phyloP scores from a whole-genome alignment of 1,140 invertebrate species.

The Drosophila pallidifrons region DNA sequence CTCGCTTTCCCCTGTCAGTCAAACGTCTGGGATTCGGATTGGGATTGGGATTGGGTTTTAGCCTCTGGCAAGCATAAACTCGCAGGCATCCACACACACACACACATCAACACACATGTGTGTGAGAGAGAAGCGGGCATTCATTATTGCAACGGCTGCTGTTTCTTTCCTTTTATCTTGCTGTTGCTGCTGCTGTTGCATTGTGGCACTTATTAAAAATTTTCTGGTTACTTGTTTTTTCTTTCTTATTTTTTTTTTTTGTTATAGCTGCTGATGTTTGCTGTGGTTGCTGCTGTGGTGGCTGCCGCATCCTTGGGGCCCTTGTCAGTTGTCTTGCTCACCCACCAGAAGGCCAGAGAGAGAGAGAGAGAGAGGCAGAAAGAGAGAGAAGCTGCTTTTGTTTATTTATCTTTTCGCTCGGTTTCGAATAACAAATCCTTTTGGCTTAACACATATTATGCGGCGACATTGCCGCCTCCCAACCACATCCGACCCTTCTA shows the following conservation, averaged over 20 bases:
- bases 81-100: slow-evolving; percentile 9
- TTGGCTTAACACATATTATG: slow-evolving; percentile 84
- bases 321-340: slow-evolving; percentile 21
- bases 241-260: slow-evolving; percentile 32
- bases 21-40: slow-evolving; percentile 10
- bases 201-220: slow-evolving; percentile 83
- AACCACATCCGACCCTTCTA: neutral
- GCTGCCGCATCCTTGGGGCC: slow-evolving; percentile 48
- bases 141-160: slow-evolving; percentile 61
- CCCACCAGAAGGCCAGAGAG: slow-evolving; percentile 1
- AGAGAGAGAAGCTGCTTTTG: slow-evolving; percentile 68
- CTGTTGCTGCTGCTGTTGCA: slow-evolving; percentile 53
- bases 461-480: slow-evolving; percentile 45
- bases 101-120: slow-evolving; percentile 31
- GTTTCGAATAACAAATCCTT: slow-evolving; percentile 84
- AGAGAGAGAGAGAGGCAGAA: neutral
- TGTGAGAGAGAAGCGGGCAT: slow-evolving; percentile 39
- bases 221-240: slow-evolving; percentile 58
- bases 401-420: slow-evolving; percentile 84
- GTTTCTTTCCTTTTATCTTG: slow-evolving; percentile 37
- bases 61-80: slow-evolving; percentile 53
- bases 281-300: slow-evolving; percentile 10
- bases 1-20: slow-evolving; percentile 17
- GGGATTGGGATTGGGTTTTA: slow-evolving; percentile 49
- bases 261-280: slow-evolving; percentile 12